Percentiles rank a stretch among this genome's conserved stretches.
phyloP scores from a whole-genome alignment of 2,888 invertebrate species.

The Nephrocerus scutellatus region DNA sequence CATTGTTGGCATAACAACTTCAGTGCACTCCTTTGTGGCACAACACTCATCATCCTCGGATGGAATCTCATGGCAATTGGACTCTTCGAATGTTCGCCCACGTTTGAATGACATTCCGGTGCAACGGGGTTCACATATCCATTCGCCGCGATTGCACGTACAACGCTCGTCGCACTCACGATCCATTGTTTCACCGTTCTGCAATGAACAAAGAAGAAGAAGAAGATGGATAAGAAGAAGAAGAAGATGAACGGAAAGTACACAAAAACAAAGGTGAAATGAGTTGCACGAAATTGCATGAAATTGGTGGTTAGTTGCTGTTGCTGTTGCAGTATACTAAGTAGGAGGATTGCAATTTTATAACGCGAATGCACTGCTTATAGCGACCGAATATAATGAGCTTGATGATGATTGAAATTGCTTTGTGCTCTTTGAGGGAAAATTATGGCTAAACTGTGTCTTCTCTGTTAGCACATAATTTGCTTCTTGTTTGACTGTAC shows the following conservation, averaged over 20 bases:
- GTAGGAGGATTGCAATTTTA: too few species aligned
- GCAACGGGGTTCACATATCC: constrained; percentile 70
- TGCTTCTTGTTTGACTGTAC: too few species aligned
- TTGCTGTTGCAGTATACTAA: too few species aligned
- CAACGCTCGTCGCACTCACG: constrained; percentile 73
- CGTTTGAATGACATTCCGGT: constrained; percentile 61
- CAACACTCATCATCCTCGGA: constrained; percentile 65
- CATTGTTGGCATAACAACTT: constrained; percentile 40
- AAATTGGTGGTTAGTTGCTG: too few species aligned
- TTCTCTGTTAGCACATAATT: too few species aligned
- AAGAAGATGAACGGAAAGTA: constrained; percentile 8
- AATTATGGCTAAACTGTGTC: too few species aligned
- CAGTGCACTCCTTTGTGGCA: constrained; percentile 62
- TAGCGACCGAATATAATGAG: too few species aligned
- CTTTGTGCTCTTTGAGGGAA: too few species aligned
- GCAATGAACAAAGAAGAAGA: constrained; percentile 18
- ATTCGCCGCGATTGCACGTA: constrained; percentile 61
- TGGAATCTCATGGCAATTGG: constrained; percentile 64
- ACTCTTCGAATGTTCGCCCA: constrained; percentile 55
- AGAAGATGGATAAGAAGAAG: constrained; percentile 1
- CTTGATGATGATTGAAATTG: too few species aligned
- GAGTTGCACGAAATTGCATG: background rate
- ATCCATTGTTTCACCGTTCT: constrained; percentile 65
- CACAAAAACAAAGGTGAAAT: constrained; percentile 16
- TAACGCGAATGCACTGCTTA: too few species aligned